A percentile compares a stretch with the other conserved stretches of the same genome.
These are phyloP conservation scores for Lypha dubia DNA, from an alignment of 2,888 invertebrate genomes.

Conservation along the genomic window DNA sequence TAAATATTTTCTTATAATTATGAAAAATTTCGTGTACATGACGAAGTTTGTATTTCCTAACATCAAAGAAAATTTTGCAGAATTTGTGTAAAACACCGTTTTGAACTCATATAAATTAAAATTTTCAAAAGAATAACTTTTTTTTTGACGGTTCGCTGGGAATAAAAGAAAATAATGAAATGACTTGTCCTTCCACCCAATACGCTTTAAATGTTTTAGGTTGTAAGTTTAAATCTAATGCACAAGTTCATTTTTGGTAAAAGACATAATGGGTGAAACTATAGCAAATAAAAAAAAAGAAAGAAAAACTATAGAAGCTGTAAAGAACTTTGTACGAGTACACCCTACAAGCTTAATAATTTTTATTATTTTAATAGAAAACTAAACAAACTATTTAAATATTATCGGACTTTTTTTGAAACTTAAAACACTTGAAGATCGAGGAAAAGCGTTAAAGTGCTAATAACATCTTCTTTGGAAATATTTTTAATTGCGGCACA, in stretches of 20 bases:
- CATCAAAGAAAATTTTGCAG: too few species aligned
- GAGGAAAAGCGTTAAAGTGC: neutral
- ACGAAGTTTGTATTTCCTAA: too few species aligned
- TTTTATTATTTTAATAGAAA: neutral
- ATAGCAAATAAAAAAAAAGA: neutral
- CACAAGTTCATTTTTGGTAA: slow-evolving; percentile 50
- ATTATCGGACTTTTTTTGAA: too few species aligned
- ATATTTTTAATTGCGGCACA: slow-evolving; percentile 1
- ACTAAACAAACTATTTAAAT: neutral
- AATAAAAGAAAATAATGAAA: neutral
- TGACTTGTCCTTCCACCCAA: slow-evolving; percentile 3
- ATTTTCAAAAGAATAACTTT: too few species aligned
- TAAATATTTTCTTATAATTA: too few species aligned
- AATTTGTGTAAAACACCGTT: too few species aligned
- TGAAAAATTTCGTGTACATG: too few species aligned
- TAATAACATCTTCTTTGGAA: neutral
- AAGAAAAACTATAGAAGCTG: neutral
- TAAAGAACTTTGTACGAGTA: slow-evolving; percentile 4
- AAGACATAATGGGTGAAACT: slow-evolving; percentile 5
- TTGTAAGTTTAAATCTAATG: slow-evolving; percentile 34
- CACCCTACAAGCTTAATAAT: slow-evolving; percentile 16
- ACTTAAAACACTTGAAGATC: too few species aligned
- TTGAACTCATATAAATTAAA: too few species aligned
- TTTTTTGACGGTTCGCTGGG: too few species aligned
- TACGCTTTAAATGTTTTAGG: slow-evolving; percentile 16